A percentile compares a stretch with the other conserved stretches of the same genome.
phyloP scores from a whole-genome alignment of 2,797 vertebrate genomes.

The Oceanodroma leucorhoa region DNA sequence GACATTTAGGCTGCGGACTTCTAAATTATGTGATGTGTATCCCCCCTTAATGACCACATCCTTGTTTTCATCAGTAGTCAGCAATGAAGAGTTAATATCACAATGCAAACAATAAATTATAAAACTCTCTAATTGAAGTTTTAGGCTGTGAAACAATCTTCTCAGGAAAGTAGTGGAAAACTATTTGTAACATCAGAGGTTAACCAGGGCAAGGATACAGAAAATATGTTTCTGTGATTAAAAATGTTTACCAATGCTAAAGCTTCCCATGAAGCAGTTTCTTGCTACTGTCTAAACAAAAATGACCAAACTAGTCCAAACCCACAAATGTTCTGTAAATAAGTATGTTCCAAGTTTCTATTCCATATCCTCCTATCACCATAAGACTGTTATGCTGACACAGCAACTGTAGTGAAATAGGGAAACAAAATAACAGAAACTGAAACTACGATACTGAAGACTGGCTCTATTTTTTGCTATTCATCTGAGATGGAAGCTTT shows the following conservation, averaged over 20 bases:
- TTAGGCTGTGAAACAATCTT: background rate
- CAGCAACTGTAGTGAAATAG: background rate
- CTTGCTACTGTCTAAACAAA: background rate
- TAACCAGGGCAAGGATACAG: background rate
- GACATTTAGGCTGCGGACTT: background rate
- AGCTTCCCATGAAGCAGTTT: background rate
- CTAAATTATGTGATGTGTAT: background rate
- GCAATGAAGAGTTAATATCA: background rate
- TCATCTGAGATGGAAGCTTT: background rate
- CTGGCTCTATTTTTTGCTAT: background rate
- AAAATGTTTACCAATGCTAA: background rate
- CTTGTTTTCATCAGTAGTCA: background rate
- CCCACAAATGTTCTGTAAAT: background rate
- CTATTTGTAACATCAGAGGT: background rate
- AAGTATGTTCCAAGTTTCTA: background rate
- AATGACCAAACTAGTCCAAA: background rate
- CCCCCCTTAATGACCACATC: background rate
- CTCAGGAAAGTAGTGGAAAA: background rate
- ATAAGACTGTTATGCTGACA: background rate
- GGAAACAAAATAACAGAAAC: slow-evolving; percentile 32
- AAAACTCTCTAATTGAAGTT: background rate
- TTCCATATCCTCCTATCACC: background rate
- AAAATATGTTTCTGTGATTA: slow-evolving; percentile 4
- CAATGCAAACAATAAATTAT: background rate
- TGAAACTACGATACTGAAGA: background rate